These are phyloP conservation scores for Heliocidaris erythrogramma DNA, from an alignment of 35 echinoderm and acorn worm species.

Conservation along the genomic window DNA sequence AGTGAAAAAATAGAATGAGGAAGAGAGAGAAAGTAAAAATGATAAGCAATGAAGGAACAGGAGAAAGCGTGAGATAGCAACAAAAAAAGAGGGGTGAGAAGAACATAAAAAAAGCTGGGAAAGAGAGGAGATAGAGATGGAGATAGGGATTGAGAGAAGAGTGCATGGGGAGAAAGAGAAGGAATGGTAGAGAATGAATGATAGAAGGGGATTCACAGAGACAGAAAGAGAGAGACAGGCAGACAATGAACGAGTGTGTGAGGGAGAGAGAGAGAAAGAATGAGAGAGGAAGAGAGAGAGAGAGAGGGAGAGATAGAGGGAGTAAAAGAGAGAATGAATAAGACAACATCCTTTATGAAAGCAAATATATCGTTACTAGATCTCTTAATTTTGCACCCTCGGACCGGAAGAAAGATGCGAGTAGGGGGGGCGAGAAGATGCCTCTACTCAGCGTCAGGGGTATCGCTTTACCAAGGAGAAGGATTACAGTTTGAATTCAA, in stretches of 20 bases:
- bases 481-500: neutral
- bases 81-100: neutral
- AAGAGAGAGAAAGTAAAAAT: neutral
- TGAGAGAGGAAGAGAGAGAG: neutral
- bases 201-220: too few relatives aligned
- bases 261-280: neutral
- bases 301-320: neutral
- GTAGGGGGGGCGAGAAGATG: neutral
- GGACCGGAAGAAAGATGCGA: neutral
- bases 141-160: neutral
- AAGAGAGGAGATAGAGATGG: neutral
- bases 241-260: neutral
- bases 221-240: too few relatives aligned
- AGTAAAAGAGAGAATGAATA: neutral
- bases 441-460: neutral
- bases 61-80: neutral
- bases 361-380: neutral
- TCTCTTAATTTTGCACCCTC: neutral
- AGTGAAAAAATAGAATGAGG: neutral
- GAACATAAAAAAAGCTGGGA: neutral
- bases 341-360: neutral
- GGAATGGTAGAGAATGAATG: too few relatives aligned
- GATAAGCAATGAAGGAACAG: neutral
- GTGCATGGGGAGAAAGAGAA: neutral
- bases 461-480: neutral